Conservation (phyloP, 2,797 vertebrate genomes). For the Zenarchopterus dispar region DNA sequence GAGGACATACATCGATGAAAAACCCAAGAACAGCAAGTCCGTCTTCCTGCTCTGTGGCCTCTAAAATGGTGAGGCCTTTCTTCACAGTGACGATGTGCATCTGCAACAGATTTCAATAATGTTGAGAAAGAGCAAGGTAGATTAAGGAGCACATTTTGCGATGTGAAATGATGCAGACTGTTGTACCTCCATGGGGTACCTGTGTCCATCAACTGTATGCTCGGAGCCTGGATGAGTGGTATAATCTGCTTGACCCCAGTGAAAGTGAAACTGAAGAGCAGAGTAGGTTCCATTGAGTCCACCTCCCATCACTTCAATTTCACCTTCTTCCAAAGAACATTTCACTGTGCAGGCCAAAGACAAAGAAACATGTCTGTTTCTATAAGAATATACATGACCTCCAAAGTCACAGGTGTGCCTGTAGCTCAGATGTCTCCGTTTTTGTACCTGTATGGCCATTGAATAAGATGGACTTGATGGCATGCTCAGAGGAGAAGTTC, state of each 20-base stretch:
- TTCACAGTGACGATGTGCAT: constrained; percentile 82
- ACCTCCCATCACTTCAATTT: constrained; percentile 60
- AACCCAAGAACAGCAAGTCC: constrained; percentile 76
- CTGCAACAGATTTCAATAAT: constrained; percentile 40
- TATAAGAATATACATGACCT: background rate
- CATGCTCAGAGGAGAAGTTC: constrained; percentile 48
- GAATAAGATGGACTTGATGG: constrained; percentile 36
- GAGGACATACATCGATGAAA: constrained; percentile 71
- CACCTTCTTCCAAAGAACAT: constrained; percentile 23
- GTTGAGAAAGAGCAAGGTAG: background rate
- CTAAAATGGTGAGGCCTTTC: constrained; percentile 29
- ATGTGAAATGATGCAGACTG: no score
- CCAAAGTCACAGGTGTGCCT: no score
- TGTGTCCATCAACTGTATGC: constrained; percentile 63
- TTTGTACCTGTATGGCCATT: constrained; percentile 65
- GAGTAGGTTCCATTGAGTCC: constrained; percentile 68
- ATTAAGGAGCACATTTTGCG: background rate
- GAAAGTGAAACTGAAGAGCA: constrained; percentile 74
- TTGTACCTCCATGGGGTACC: constrained; percentile 78
- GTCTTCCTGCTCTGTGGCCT: constrained; percentile 23
- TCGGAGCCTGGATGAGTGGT: constrained; percentile 68
- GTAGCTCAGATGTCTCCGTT: no score
- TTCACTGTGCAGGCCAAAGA: constrained; percentile 53
- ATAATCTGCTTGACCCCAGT: constrained; percentile 66
- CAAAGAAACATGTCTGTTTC: background rate